Evolutionary conservation across 2,888 invertebrate genomes (phyloP).

Genomic region (Glaucopsyche alexis): DNA sequence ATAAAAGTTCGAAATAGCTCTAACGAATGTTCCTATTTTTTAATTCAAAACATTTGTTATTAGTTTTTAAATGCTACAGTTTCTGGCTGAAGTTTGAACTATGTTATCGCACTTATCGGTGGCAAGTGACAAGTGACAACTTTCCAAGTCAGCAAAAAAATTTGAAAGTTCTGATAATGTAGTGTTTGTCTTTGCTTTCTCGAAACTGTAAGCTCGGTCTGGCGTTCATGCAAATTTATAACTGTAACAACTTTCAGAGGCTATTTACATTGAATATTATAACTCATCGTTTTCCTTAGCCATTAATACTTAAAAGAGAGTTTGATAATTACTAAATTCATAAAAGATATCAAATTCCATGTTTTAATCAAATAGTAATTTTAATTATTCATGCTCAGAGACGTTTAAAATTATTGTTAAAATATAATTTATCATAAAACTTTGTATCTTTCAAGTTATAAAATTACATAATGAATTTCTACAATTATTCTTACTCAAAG

Average conservation of each 20-base stretch:
- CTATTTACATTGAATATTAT: neutral
- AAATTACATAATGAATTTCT: neutral
- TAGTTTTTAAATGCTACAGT: neutral
- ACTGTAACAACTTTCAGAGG: neutral
- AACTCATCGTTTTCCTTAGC: neutral
- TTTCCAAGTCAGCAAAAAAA: neutral
- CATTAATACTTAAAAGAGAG: neutral
- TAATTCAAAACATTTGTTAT: neutral
- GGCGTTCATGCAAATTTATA: neutral
- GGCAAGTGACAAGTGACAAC: too few species aligned
- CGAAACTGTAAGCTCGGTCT: neutral
- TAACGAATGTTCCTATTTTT: neutral
- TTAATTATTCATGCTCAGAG: neutral
- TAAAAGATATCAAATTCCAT: slow-evolving; percentile 2
- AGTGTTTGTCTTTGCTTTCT: neutral
- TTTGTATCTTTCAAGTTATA: slow-evolving; percentile 8
- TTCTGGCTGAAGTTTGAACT: neutral
- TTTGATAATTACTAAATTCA: neutral
- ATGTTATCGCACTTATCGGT: neutral
- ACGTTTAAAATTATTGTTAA: neutral
- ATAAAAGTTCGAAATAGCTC: too few species aligned
- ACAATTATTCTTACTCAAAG: neutral
- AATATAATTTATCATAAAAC: neutral
- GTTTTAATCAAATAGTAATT: neutral
- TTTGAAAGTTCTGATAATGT: neutral